A percentile compares a stretch with the other conserved stretches of the same genome.
Evolutionary conservation across 1,140 invertebrate species (phyloP).

Genomic region (Leucophenga varia): DNA sequence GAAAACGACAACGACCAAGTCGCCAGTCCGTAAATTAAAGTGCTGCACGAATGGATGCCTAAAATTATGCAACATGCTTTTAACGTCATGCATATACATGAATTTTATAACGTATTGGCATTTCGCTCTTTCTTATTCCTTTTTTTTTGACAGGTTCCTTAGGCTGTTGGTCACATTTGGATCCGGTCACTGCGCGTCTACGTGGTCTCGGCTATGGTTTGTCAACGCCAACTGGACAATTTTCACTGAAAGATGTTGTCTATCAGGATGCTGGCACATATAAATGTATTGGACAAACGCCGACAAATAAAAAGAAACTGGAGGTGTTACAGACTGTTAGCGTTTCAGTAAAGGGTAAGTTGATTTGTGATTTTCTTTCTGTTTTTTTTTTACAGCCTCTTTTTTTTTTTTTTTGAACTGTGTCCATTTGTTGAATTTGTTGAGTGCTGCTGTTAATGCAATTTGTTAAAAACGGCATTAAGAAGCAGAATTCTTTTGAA

Average conservation of each 20-base stretch:
- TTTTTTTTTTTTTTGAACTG: conserved; percentile 11
- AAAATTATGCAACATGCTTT: conserved; percentile 19
- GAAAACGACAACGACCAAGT: too few relatives aligned
- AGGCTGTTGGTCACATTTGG: conserved; percentile 61
- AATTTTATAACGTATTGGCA: conserved; percentile 29
- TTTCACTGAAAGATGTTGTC: conserved; percentile 68
- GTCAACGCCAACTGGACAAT: conserved; percentile 62
- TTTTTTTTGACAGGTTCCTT: conserved; percentile 54
- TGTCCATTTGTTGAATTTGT: too few relatives aligned
- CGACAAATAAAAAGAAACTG: conserved; percentile 59
- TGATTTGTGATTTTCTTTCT: background rate
- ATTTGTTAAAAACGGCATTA: too few relatives aligned
- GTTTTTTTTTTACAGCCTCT: background rate
- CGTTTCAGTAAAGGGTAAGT: conserved; percentile 59
- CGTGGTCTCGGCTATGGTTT: conserved; percentile 64
- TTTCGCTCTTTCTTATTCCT: conserved; percentile 2
- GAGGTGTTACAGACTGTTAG: conserved; percentile 58
- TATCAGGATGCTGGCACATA: conserved; percentile 78
- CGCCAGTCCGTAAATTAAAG: too few relatives aligned
- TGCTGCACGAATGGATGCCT: too few relatives aligned
- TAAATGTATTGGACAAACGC: conserved; percentile 68
- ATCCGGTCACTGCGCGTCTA: conserved; percentile 61
- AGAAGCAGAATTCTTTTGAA: too few relatives aligned
- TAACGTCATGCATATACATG: too few relatives aligned
- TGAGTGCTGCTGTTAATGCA: too few relatives aligned